Base-by-base conservation (phyloP, 2,888 invertebrate genomes). In the Chromoteleia sp. region DNA sequence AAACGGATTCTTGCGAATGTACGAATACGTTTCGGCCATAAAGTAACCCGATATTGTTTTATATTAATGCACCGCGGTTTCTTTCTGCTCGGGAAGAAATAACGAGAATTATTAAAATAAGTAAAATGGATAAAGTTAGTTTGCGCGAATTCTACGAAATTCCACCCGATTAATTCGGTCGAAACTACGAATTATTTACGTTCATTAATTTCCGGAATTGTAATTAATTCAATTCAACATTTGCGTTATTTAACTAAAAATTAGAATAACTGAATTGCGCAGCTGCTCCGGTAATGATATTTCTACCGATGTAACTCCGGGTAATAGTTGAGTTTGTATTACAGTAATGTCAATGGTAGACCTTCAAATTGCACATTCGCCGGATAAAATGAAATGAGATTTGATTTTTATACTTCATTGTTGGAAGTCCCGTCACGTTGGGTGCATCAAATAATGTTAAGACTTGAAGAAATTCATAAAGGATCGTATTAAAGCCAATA, bases 341-440 rank as follows among this genome's bases (percentile, higher is more conserved):
- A 78, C 58, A 61, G 73, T 67, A 68, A 79, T 73, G 73, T 79
- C 73, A 79, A 74, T 41, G 50, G 50, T 41, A 73, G 73, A 59
- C 59, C 59, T 54, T 71, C 50, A 25, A 65, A 63, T 65, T 65
- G 63, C 63, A 63, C 30, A 70, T 70, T 61, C 77, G 6, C 48
- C 43, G 43, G 65, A 25, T 70, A 63, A 70, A 56, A 70, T 70
- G 63, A 70, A 76, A 78, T 65, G 65, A 58, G 58, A 65, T 71
- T 71, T 78, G 78, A 78, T 71, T 78, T 78, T 78, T 78, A 68
- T 78, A 58, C 43, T 50, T 71, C 71, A 77, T 41, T 63, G 56
- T 78, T 65, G 33, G 43, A 50, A 78, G 43, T 78, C 58, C 8
- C 25, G 78, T 71, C 78, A 78, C 78, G 78, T 78, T 15, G 15